A percentile compares a stretch with the other conserved stretches of the same genome.
These are phyloP conservation scores for Pterocles orientalis DNA, from an alignment of 2,113 vertebrate species.

Conservation along the genomic window DNA sequence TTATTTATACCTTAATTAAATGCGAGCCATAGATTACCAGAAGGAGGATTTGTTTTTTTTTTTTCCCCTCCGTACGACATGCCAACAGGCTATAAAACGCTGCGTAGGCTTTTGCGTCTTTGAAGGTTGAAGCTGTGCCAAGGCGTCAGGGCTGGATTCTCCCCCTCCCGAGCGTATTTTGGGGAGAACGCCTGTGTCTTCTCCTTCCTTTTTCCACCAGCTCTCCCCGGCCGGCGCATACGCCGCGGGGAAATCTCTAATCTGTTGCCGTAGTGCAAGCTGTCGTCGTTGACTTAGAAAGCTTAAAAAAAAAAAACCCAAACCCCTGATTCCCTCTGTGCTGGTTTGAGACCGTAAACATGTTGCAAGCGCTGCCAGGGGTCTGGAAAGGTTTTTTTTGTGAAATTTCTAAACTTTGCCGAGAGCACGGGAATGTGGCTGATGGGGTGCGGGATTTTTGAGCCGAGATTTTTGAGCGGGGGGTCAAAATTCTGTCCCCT, in stretches of 20 bases:
- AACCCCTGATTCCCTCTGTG: not conserved
- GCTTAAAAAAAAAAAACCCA: not conserved
- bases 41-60: not conserved
- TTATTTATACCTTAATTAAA: not conserved
- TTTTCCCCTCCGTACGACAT: fast-evolving
- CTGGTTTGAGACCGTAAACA: not conserved
- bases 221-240: not conserved
- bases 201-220: not conserved
- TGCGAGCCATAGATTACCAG: not conserved
- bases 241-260: not conserved
- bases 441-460: not conserved
- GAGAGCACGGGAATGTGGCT: not conserved
- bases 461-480: not conserved
- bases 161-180: not conserved
- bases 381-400: not conserved
- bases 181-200: not conserved
- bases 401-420: not conserved
- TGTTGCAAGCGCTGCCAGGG: not conserved
- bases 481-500: not conserved
- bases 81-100: not conserved
- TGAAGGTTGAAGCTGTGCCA: not conserved
- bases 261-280: not conserved
- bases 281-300: not conserved
- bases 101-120: not conserved
- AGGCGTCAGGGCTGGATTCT: not conserved